Base-by-base conservation (phyloP, 1,140 invertebrate species). In the Meteorus sp. region DNA sequence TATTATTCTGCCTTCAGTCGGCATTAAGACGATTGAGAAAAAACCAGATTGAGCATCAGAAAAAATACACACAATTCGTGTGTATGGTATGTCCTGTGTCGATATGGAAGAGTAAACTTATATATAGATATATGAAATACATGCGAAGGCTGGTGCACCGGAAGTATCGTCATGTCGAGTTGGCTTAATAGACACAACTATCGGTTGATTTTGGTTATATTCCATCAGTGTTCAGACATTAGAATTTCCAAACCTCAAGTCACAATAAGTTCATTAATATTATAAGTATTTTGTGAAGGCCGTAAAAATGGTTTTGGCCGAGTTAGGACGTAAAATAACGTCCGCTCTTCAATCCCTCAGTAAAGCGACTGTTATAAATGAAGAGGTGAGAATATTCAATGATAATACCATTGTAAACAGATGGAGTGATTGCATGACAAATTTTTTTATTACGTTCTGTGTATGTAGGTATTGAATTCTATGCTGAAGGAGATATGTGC, bases 401-500 rank as follows among this genome's bases (percentile, higher is more conserved):
- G 41, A 45, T 64, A 20, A 6, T 57, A 17, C 25, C 53, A 63
- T 60, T 69, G 59, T 68, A 68, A 74, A 72, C 68, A 69, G 64
- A 70, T 69, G 67, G 64, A 60, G 66, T 37, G 19, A 55, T 48
- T 31, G 2, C 3, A 19, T 33, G 6, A 22, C 23, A 55, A 45
- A n/a, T 5, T 3, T 52, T 20, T 33, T 22, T 51, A 17, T 33
- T 41, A 44, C 22, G 1, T 27, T 25, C 31, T 22, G 41, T 60
- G 75, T 81, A 60, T 64, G 17, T 73, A 95, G 90, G 96, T 98
- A 60, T 84, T 99, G 48, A 97, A 98, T 90, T 91, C 93, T 81
- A 98, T 99, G 94, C 89, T 99, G 19, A 99, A 99, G 81, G 97
- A 99, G 78, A 97, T 99, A 74, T 98, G 96, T 75, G 89, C 91